Evolutionary conservation across 1,140 invertebrate species (phyloP).

Genomic region (Lordiphosa clarofinis): DNA sequence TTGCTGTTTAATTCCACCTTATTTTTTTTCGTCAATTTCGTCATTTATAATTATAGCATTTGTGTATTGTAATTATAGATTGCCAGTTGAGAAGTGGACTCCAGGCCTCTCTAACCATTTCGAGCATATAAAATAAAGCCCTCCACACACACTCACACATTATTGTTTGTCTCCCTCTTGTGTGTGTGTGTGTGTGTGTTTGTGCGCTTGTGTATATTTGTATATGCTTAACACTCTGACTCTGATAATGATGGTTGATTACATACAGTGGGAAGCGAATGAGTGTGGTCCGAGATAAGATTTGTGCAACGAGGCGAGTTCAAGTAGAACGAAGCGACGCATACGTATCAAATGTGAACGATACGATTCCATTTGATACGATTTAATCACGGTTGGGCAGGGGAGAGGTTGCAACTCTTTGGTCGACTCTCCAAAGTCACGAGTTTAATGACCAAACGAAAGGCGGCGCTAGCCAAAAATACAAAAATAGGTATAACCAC

Average conservation of each 20-base stretch:
- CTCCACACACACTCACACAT: neutral
- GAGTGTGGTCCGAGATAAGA: slow-evolving; percentile 54
- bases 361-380: too few relatives aligned
- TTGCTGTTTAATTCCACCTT: slow-evolving; percentile 6
- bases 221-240: slow-evolving; percentile 15
- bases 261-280: slow-evolving; percentile 34
- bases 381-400: too few relatives aligned
- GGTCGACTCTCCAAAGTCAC: slow-evolving; percentile 16
- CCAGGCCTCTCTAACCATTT: too few relatives aligned
- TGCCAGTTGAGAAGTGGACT: slow-evolving; percentile 10
- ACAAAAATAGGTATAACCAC: slow-evolving; percentile 7
- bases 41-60: slow-evolving; percentile 70
- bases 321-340: slow-evolving; percentile 39
- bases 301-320: slow-evolving; percentile 64
- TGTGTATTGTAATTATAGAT: slow-evolving; percentile 63
- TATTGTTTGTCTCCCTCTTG: too few relatives aligned
- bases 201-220: too few relatives aligned
- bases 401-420: neutral
- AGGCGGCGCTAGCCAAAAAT: slow-evolving; percentile 28
- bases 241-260: slow-evolving; percentile 31
- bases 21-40: slow-evolving; percentile 34
- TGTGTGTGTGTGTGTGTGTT: too few relatives aligned
- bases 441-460: slow-evolving; percentile 42
- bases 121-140: too few relatives aligned
- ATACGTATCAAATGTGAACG: slow-evolving; percentile 11